Evolutionary conservation across 2,797 vertebrate genomes (phyloP), one percentile per base, ranked within the genome.

Genomic region (Acrossocheilus wenchowensis): DNA sequence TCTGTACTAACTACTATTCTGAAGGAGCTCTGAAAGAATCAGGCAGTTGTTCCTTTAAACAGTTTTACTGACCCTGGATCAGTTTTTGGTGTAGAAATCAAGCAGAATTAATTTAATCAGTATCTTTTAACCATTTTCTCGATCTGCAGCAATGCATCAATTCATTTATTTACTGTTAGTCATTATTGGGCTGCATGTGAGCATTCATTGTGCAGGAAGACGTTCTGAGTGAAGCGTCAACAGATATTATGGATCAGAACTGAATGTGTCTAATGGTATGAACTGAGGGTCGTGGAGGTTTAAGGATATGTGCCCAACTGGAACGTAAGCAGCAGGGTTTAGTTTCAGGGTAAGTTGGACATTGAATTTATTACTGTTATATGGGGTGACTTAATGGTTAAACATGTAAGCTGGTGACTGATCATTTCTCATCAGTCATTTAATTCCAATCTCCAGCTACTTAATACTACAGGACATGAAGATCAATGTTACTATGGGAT

Each of bases 251-350:
- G 15, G 17, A 5, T 77, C 2, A 1, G 21, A 2, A 21, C 68
- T 87, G 10, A 36, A 2, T 7, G 81, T 83, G 23, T 30, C 39
- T 2, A 73, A 83, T 34, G 75, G 75, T 6, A 23, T 30, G 41
- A 5, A 30, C 5, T 54, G 66, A 74, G 86, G 86, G 1, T 60
- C 54, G 11, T 87, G 75, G 86, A 81, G 86, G 1, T 43, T 14
- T 10, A 87, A 72, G 54, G 62, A 87, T 2, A 73, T 79, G 11
- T 87, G 81, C 64, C 86, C 86, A 14, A 15, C 2, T 2, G 75
- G 75, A 43, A 78, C 30, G 1, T 87, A 73, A 30, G 75, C 86
- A 0, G 74, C 66, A 11, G 86, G 86, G 0, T 87, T 87, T 41
- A 87, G 86, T 52, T 54, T 87, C 3, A 87, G 8, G 86, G 86